These are phyloP conservation scores for Gryllus longicercus DNA, from an alignment of 2,888 invertebrate genomes.

Conservation along the genomic window DNA sequence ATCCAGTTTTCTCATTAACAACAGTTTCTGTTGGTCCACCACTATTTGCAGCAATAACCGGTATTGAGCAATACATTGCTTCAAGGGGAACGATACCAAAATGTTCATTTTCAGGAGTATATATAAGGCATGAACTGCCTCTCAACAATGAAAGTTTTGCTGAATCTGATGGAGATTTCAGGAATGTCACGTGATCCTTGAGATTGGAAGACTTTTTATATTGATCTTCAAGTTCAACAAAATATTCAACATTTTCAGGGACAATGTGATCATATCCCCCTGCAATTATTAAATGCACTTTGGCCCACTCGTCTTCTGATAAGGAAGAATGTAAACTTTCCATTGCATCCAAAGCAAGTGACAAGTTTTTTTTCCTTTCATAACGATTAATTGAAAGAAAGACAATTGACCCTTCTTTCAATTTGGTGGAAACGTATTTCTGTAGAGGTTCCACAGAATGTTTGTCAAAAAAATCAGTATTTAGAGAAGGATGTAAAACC, in stretches of 20 bases:
- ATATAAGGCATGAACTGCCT: constrained; percentile 75
- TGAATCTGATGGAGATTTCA: constrained; percentile 82
- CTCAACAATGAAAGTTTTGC: constrained; percentile 79
- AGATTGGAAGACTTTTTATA: constrained; percentile 59
- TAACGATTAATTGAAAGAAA: constrained; percentile 95
- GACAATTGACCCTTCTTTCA: constrained; percentile 51
- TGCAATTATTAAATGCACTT: constrained; percentile 82
- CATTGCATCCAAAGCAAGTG: constrained; percentile 77
- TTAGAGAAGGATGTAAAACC: constrained; percentile 92
- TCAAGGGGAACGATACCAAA: constrained; percentile 99
- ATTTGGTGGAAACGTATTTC: constrained; percentile 42
- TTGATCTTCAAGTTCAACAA: constrained; percentile 61
- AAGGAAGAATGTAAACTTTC: constrained; percentile 59
- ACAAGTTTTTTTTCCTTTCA: constrained; percentile 94
- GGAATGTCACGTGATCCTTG: constrained; percentile 71
- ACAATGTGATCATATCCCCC: constrained; percentile 94
- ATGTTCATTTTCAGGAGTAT: constrained; percentile 96
- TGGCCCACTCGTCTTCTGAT: constrained; percentile 57
- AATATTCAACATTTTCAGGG: constrained; percentile 82
- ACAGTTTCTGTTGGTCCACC: constrained; percentile 96
- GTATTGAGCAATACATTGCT: constrained; percentile 91
- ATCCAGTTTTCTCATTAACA: constrained; percentile 73
- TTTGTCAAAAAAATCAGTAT: constrained; percentile 68
- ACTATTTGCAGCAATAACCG: constrained; percentile 91
- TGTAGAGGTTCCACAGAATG: constrained; percentile 45